Base-by-base conservation (phyloP, 2,888 invertebrate genomes). In the Tetropium fuscum region DNA sequence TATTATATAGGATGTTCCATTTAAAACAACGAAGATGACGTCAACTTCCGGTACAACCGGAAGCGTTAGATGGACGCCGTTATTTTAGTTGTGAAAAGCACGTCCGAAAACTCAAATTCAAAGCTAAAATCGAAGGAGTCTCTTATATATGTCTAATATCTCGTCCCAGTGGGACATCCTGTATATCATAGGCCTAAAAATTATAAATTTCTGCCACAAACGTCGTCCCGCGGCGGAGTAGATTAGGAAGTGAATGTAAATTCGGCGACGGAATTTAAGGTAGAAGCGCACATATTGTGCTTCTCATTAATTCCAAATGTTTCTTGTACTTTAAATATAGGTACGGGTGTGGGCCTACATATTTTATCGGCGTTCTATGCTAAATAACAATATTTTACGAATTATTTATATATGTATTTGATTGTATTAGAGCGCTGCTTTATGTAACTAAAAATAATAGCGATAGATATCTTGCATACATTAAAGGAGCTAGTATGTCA, bases 401-500 rank as follows among this genome's bases (percentile, higher is more conserved):
- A 51, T 51, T 51, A 40, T 51, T 51, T 36, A 36, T 51, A 16
- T 27, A 30, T 34, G 22, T 22, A 36, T 19, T 8, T 36, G 36
- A 36, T 36, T 48, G 36, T 48, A 36, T 48, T 48, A 22, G 15
- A 36, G 15, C 16, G 48, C 20, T 36, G 13, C 27, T 44, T 34
- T 48, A 48, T 48, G 36, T 36, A 15, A 48, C 48, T n/a, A 27
- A 40, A 51, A 47, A 55, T 55, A 55, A 38, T 34, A 44, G 13
- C 47, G 69, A 69, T 70, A 63, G 58, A 58, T 60, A 68, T 67
- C 63, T 55, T 53, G 60, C 66, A 70, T 71, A 66, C 19, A 67
- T 67, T 72, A 69, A 43, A 57, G 56, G 45, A 60, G 54, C 30
- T 47, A 56, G 51, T 57, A 40, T 55, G 64, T 57, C 62, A 61